A percentile compares a stretch with the other conserved stretches of the same genome.
Conservation (phyloP, 2,797 vertebrate genomes). For the Lithobates pipiens region DNA sequence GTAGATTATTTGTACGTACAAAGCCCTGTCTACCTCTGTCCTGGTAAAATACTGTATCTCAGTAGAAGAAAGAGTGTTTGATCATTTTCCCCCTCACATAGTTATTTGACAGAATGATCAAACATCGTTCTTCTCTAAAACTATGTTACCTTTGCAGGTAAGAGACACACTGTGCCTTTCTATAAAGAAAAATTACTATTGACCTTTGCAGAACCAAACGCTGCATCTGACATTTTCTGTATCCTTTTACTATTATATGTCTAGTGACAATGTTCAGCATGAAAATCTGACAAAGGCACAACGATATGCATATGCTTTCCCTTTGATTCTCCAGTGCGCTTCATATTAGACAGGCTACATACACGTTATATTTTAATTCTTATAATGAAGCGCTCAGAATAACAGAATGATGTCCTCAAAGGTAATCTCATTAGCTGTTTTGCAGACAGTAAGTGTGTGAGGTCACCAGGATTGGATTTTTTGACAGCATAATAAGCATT, state of each 20-base stretch:
- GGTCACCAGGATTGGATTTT: no score
- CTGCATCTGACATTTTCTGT: neutral
- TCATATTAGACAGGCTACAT: no score
- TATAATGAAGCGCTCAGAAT: no score
- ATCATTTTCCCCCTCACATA: neutral
- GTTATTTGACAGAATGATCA: neutral
- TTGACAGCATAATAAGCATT: no score
- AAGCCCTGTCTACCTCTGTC: neutral
- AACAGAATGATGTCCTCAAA: no score
- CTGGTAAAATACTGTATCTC: neutral
- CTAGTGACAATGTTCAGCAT: neutral
- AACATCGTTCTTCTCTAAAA: neutral
- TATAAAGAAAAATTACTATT: neutral
- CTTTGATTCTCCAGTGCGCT: no score
- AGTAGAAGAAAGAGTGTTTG: neutral
- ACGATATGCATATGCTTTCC: neutral
- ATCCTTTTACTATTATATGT: neutral
- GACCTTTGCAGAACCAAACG: neutral
- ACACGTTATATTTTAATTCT: no score
- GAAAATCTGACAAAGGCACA: neutral
- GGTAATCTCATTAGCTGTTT: no score
- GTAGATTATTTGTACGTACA: neutral
- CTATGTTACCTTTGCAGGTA: neutral
- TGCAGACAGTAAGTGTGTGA: no score
- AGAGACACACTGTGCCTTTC: neutral